Evolutionary conservation across 2,113 vertebrate species (phyloP).

Genomic region (Sigmodon hispidus): DNA sequence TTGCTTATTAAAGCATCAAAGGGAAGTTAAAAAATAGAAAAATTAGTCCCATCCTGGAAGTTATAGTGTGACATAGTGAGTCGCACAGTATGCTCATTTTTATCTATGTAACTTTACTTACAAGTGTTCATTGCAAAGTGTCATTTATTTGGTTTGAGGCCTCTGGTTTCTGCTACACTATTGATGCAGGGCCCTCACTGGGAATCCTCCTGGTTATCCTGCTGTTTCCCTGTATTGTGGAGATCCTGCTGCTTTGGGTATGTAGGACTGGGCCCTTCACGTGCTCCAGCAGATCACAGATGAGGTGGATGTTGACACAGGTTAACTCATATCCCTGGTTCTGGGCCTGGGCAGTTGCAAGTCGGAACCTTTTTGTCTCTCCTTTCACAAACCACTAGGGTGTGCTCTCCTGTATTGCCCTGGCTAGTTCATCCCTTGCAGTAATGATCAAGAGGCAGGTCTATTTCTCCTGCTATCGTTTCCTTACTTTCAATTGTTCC

Average conservation of each 20-base stretch:
- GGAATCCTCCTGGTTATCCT: not conserved
- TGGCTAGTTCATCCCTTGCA: not conserved
- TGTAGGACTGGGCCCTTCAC: rapidly evolving
- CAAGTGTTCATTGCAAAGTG: not conserved
- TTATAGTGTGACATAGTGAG: not conserved
- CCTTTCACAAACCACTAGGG: not conserved
- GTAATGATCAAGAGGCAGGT: not conserved
- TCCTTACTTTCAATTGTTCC: too few species aligned
- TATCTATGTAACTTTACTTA: not conserved
- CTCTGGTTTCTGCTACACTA: not conserved
- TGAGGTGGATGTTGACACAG: not conserved
- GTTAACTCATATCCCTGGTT: not conserved
- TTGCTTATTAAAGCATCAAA: constrained; percentile 20
- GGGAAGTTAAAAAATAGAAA: not conserved
- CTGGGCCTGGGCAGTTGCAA: not conserved
- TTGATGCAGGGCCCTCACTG: not conserved
- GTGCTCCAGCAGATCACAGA: not conserved
- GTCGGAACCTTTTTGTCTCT: too few species aligned
- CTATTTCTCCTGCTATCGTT: not conserved
- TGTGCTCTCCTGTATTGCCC: not conserved
- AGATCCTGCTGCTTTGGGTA: not conserved
- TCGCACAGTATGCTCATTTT: not conserved
- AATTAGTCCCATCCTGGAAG: not conserved
- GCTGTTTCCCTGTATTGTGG: not conserved
- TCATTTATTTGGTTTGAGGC: not conserved